These are phyloP conservation scores for Synergus japonicus DNA, from an alignment of 2,888 invertebrate species.

Conservation along the genomic window DNA sequence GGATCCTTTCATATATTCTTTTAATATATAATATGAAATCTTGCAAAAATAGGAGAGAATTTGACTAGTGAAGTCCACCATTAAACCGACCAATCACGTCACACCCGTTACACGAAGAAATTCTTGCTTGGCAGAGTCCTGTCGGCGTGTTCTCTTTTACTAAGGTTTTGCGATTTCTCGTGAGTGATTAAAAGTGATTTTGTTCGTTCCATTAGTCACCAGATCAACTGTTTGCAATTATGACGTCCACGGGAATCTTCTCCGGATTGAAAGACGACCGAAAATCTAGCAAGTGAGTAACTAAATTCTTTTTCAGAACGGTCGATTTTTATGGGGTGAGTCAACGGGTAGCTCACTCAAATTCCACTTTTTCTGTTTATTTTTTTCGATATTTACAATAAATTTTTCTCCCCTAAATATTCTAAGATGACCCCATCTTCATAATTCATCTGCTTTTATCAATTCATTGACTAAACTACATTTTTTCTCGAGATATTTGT, in stretches of 20 bases:
- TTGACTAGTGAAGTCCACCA: no score
- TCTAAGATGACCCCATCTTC: background rate
- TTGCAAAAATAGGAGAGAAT: no score
- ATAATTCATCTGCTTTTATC: background rate
- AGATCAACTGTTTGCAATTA: background rate
- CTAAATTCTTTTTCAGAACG: background rate
- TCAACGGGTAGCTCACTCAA: background rate
- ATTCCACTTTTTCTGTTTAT: background rate
- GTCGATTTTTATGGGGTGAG: background rate
- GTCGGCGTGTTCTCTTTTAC: no score
- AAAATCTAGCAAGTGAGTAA: slow-evolving; percentile 35
- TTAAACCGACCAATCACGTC: no score
- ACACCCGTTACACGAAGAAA: no score
- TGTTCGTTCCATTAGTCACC: background rate
- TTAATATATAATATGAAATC: no score
- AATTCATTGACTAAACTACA: background rate
- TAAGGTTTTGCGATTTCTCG: background rate
- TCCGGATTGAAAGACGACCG: slow-evolving; percentile 19
- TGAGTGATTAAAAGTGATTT: background rate
- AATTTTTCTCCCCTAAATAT: background rate
- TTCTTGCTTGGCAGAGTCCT: no score
- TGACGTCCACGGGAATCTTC: slow-evolving; percentile 30
- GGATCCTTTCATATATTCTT: no score
- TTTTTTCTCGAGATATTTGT: background rate
- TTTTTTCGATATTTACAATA: background rate